Base-by-base conservation (phyloP, 1,140 invertebrate genomes). In the Drosophila kanapiae region DNA sequence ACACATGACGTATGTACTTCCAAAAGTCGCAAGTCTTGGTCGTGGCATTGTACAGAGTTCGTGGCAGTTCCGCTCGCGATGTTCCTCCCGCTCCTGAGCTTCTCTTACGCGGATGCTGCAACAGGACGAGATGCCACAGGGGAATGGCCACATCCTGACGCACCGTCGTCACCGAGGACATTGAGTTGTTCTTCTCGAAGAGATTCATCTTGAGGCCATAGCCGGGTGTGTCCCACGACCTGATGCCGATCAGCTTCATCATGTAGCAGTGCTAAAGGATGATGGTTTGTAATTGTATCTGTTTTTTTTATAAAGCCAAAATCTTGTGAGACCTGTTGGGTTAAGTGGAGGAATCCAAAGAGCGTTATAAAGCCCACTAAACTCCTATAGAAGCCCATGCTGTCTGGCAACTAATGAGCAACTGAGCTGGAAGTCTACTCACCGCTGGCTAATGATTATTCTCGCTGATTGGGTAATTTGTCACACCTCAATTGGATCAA, bases 11-110 rank as follows among this genome's bases (percentile, higher is more conserved):
- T 3, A 91, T 74, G 27, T 87, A 85, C 33, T 82, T 82, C 81
- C 80, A 88, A 45, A 92, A 92, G 6, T 92, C 91, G 18, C 91
- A 92, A 0, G 81, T 82, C 48, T 88, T 91, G 3, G 76, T 67
- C 0, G 86, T 79, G 8, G 75, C 47, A 62, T 92, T 92, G 49
- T 91, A 92, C 11, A 92, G 65, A 4, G 51, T 79, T 1, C 87
- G 84, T 11, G 80, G 72, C 13, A 53, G 18, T 0, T 90, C 90
- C 0, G 38, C 16, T 0, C 81, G 71, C 8, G 33, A 8, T 0
- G 35, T 11, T 6, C 16, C 16, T 0, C 4, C 14, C 0, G 27
- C 4, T 1, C 38, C 38, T 2, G 47, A 31, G 3, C 51, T 65
- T 4, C 70, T 16, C 6, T 67, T 70, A 0, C 58, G 67, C 0